Percentiles rank a stretch among this genome's conserved stretches.
Evolutionary conservation across 2,888 invertebrate genomes (phyloP).

Genomic region (Ophion slaviceki): DNA sequence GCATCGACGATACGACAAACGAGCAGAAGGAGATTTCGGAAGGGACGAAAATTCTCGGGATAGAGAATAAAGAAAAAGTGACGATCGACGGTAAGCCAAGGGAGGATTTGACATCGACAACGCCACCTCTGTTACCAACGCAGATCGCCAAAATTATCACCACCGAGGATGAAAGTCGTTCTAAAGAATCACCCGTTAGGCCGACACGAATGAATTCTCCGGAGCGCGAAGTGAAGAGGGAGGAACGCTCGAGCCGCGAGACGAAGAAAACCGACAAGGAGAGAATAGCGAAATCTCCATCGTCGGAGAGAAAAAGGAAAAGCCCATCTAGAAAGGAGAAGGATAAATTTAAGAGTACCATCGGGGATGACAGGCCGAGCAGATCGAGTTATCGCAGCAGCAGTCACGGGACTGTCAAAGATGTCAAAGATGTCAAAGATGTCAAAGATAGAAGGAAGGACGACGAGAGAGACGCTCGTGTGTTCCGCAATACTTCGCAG

Average conservation of each 20-base stretch:
- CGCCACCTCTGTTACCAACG: slow-evolving; percentile 54
- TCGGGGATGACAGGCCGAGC: slow-evolving; percentile 67
- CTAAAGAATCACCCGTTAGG: slow-evolving; percentile 30
- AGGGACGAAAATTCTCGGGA: slow-evolving; percentile 8
- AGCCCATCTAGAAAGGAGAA: slow-evolving; percentile 74
- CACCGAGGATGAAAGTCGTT: slow-evolving; percentile 1
- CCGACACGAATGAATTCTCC: slow-evolving; percentile 30
- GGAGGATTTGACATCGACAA: slow-evolving; percentile 48
- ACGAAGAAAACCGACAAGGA: slow-evolving; percentile 66
- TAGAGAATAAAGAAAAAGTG: slow-evolving; percentile 1
- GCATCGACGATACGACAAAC: background rate
- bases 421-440: slow-evolving; percentile 68
- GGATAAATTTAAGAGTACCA: slow-evolving; percentile 66
- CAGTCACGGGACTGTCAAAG: slow-evolving; percentile 67
- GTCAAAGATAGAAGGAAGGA: slow-evolving; percentile 69
- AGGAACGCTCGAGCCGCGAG: slow-evolving; percentile 17
- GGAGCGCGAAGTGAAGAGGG: background rate
- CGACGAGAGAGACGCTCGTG: slow-evolving; percentile 66
- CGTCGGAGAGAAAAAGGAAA: slow-evolving; percentile 71
- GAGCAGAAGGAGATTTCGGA: background rate
- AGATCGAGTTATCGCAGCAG: slow-evolving; percentile 64
- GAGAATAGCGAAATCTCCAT: slow-evolving; percentile 69
- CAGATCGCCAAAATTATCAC: slow-evolving; percentile 37
- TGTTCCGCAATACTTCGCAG: slow-evolving; percentile 61
- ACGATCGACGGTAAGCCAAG: slow-evolving; percentile 8